phyloP scores from a whole-genome alignment of 2,113 vertebrate genomes.

The Perca flavescens region DNA sequence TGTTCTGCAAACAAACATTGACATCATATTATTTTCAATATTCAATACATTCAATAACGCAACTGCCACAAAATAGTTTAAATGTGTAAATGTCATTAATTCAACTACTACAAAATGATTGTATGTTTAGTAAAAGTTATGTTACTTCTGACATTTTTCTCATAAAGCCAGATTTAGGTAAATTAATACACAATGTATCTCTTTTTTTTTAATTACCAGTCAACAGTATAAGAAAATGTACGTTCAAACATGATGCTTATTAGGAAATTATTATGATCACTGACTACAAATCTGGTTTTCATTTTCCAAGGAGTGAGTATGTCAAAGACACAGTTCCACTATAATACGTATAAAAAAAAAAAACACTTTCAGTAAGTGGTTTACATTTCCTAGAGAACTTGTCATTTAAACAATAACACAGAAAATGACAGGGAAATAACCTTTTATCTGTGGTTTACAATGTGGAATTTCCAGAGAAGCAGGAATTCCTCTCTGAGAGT shows the following conservation, averaged over 20 bases:
- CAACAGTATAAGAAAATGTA: neutral
- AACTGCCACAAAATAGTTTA: too few species aligned
- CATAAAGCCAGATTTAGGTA: neutral
- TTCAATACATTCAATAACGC: too few species aligned
- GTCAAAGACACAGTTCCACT: neutral
- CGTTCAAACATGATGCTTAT: neutral
- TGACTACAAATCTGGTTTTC: neutral
- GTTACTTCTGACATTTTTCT: neutral
- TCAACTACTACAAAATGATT: neutral
- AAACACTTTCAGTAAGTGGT: neutral
- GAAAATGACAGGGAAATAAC: neutral
- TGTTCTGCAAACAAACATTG: too few species aligned
- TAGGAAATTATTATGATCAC: neutral
- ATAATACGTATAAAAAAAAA: neutral
- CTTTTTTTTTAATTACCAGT: neutral
- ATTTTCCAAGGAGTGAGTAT: neutral
- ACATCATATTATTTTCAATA: too few species aligned
- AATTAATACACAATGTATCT: neutral
- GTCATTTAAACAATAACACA: too few species aligned
- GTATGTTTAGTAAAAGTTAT: neutral
- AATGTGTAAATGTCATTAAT: neutral
- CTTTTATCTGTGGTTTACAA: neutral
- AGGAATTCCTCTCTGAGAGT: neutral
- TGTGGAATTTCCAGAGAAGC: slow-evolving; percentile 7
- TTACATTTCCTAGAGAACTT: neutral